Evolutionary conservation across 2,888 invertebrate species (phyloP), one percentile per base, ranked within the genome.

Genomic region (Cheilosia scutellata): DNA sequence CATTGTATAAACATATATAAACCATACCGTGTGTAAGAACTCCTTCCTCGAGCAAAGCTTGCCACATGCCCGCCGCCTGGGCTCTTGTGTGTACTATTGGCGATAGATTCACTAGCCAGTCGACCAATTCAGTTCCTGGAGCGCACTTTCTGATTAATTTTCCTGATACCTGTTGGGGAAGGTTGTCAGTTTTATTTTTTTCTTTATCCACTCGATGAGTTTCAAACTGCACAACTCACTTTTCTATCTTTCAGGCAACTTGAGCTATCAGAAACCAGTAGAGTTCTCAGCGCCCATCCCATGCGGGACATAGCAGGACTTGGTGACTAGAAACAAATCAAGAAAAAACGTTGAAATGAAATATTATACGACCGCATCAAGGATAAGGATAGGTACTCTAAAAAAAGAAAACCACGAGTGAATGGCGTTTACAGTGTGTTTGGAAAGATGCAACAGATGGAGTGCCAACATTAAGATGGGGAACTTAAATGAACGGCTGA

Each of bases 51-150:
- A 97, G 93, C 70, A 97, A 92, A 0, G 95, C 96, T 91, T 97
- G 97, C 96, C 96, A 97, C 95, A 97, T 96, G 84, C 96, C 96
- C 62, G 95, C 94, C 65, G 96, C 96, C 90, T 96, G 95, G 87
- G 94, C 94, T 83, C 96, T 93, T 33, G 93, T 94, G 89, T 95
- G 95, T 13, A 95, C 95, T 88, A 93, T 93, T 72, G 94, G 93
- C 65, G 95, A 94, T 88, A 95, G 93, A 88, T 94, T 94, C 88
- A 96, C 92, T 84, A 97, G 91, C 96, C 96, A 97, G 91, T 96
- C 96, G 57, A 96, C 96, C 92, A 97, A 94, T 91, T 97, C 96
- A 0, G 95, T 95, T 78, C 96, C 97, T 9, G 96, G 95, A 90
- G 96, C 95, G 90, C 95, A 95, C 89, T 95, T 94, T 87, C 95